Conservation (phyloP, 64 coral and sea anemone genomes). For the Montipora capricornis region DNA sequence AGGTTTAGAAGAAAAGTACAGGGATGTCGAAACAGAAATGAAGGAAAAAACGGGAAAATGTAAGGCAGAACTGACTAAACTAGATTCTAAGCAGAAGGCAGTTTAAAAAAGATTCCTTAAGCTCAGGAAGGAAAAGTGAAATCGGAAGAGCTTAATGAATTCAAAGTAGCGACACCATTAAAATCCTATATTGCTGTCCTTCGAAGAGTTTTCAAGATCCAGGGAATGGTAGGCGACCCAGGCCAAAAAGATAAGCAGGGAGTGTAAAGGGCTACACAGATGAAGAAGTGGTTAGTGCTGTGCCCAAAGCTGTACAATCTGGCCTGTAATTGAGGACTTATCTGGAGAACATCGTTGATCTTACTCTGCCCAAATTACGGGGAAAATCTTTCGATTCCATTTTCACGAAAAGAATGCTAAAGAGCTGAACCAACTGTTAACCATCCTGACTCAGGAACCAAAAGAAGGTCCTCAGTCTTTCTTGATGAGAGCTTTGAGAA, state of each 20-base stretch:
- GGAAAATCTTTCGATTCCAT: constrained; percentile 23
- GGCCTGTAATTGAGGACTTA: too few relatives aligned
- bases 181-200: neutral
- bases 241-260: constrained; percentile 6
- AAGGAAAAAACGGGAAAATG: too few relatives aligned
- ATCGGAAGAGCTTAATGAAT: too few relatives aligned
- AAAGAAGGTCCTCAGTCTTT: constrained; percentile 66
- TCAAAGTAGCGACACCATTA: too few relatives aligned
- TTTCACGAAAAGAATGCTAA: constrained; percentile 67
- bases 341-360: too few relatives aligned
- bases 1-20: neutral
- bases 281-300: constrained; percentile 46
- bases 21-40: neutral
- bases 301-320: neutral
- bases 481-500: constrained; percentile 50
- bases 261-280: constrained; percentile 39
- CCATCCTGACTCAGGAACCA: constrained; percentile 32
- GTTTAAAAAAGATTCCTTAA: too few relatives aligned
- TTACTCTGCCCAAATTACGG: too few relatives aligned
- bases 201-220: neutral
- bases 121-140: neutral
- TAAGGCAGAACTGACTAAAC: too few relatives aligned
- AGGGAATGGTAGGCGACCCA: too few relatives aligned
- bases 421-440: constrained; percentile 42
- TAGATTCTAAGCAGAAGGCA: too few relatives aligned